phyloP scores from a whole-genome alignment of 92 coral and sea anemone genomes.

The Porites cylindrica region DNA sequence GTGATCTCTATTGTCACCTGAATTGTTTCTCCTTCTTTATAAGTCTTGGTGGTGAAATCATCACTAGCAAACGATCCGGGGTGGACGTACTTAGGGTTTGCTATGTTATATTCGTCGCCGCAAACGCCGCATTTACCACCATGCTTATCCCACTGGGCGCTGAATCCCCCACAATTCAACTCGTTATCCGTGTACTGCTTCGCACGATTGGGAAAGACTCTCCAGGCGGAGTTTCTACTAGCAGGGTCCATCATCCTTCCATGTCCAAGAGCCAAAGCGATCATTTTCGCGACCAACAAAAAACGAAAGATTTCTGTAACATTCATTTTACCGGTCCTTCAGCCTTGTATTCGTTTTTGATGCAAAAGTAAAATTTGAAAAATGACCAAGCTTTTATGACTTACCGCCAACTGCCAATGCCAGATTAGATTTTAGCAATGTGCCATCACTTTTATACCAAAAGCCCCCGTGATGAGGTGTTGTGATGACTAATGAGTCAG shows the following conservation, averaged over 20 bases:
- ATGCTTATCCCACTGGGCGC: constrained; percentile 50
- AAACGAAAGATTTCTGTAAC: constrained; percentile 9
- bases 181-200: constrained; percentile 66
- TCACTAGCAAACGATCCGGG: constrained; percentile 65
- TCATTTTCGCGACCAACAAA: constrained; percentile 5
- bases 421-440: too few relatives aligned
- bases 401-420: too few relatives aligned
- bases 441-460: too few relatives aligned
- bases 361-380: background rate
- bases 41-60: constrained; percentile 67
- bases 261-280: constrained; percentile 47
- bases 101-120: constrained; percentile 63
- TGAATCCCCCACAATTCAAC: constrained; percentile 70
- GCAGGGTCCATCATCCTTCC: constrained; percentile 59
- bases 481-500: too few relatives aligned
- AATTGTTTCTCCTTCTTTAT: constrained; percentile 68
- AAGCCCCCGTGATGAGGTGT: too few relatives aligned
- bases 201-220: constrained; percentile 3
- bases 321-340: background rate
- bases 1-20: constrained; percentile 67
- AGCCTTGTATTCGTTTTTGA: background rate
- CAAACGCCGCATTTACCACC: constrained; percentile 76
- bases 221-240: constrained; percentile 49
- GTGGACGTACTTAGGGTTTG: constrained; percentile 43
- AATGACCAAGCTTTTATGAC: background rate